Base-by-base conservation (phyloP, 2,797 vertebrate species). In the Gallinago solitaria region DNA sequence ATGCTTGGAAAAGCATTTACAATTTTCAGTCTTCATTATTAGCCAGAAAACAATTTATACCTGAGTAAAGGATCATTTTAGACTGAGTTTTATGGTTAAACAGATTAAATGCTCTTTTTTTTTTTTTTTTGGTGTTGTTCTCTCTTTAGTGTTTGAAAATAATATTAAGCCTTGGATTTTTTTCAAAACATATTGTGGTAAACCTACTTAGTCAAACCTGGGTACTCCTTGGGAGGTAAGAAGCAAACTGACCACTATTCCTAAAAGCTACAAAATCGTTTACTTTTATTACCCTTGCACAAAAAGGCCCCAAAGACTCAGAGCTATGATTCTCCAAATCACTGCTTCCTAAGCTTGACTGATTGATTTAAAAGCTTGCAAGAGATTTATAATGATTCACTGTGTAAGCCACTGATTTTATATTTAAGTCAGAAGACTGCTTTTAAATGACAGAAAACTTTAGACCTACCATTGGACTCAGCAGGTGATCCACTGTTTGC, bases 361-460 rank as follows among this genome's bases (percentile, higher is more conserved):
- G 98, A 99, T 98, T 98, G 98, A 98, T 98, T 98, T 98, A 98
- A 99, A 99, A 98, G 98, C 98, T 98, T 98, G 98, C 97, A 88
- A 97, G 98, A 98, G 98, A 98, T 98, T 99, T 98, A 96, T 98
- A 98, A 98, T 97, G 97, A 97, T 98, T 98, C 98, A 97, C 97
- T 94, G 86, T 97, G 96, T 98, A 97, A 98, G 98, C 98, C 97
- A 98, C 98, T 98, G 98, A 98, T 98, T 98, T 98, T 98, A 96
- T 96, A 97, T 97, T 97, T 97, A 98, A 98, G 97, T 96, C 95
- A 97, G 87, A 97, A 98, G 97, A 93, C 94, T 93, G 95, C 95
- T 97, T 98, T 97, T 96, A 98, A 97, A 97, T 96, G 97, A 97
- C 83, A 90, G 94, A 97, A 98, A 97, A 97, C 96, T 98, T 97